Conservation (phyloP, 2,113 vertebrate genomes). For the Oncorhynchus clarkii region DNA sequence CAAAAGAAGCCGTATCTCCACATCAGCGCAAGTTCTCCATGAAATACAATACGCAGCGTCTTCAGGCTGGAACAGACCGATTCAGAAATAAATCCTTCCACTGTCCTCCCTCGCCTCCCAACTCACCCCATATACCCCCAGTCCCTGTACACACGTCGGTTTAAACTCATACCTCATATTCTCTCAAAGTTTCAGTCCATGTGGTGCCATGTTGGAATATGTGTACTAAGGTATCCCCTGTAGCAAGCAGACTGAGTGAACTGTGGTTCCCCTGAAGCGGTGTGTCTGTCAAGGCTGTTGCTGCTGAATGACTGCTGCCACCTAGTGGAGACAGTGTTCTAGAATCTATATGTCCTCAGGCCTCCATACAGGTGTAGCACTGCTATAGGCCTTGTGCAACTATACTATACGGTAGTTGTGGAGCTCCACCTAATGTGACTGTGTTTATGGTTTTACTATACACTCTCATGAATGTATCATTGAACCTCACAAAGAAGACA, state of each 20-base stretch:
- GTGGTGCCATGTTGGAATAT: too few relatives aligned
- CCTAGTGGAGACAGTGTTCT: constrained; percentile 27
- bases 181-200: too few relatives aligned
- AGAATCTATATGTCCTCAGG: not conserved
- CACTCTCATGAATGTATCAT: not conserved
- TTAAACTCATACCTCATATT: too few relatives aligned
- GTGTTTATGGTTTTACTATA: not conserved
- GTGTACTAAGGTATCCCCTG: too few relatives aligned
- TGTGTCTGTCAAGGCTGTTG: not conserved
- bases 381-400: too few relatives aligned
- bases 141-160: not conserved
- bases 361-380: not conserved
- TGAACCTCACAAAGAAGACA: not conserved
- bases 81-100: not conserved
- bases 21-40: constrained; percentile 65
- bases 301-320: constrained; percentile 34
- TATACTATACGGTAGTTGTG: not conserved
- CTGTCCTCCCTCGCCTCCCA: not conserved
- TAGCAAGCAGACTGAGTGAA: too few relatives aligned
- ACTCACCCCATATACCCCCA: not conserved
- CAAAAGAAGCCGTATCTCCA: constrained; percentile 67
- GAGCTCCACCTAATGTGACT: not conserved
- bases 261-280: not conserved
- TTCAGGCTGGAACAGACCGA: constrained; percentile 33
- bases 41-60: constrained; percentile 64